Base-by-base conservation (phyloP, 2,888 invertebrate genomes). In the Trachelus iudaicus region DNA sequence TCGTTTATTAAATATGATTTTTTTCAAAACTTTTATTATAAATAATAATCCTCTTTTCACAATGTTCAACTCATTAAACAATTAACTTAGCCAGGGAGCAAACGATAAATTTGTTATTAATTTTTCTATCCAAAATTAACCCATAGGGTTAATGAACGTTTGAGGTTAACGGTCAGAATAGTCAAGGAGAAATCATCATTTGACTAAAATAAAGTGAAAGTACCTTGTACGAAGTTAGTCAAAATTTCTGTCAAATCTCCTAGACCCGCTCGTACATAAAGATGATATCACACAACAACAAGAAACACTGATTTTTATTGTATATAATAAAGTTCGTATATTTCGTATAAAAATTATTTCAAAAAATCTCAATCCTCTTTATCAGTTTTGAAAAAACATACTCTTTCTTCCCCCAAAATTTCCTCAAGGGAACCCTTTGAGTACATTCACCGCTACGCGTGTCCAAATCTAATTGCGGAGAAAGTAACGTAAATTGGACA, bases 391-490 rank as follows among this genome's bases (percentile, higher is more conserved):
- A 9, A 56, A 56, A 23, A 56, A 56, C 9, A 0, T 6, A 23
- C 9, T 23, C 1, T 9, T 23, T 9, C 0, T 12, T 12, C 12
- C 35, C 35, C 0, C 35, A 6, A 23, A 56, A 23, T 9, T 56
- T 23, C 9, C 23, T 23, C 6, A 3, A 56, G 23, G 15, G 23
- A 56, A 56, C 23, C 56, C 9, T 9, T 56, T 23, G 23, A 23
- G 56, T 56, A 23, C 56, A 9, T 9, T 23, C 9, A 23, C 9
- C 9, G 56, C 4, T 56, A 23, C 23, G 56, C 23, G 23, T 23
- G 56, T 56, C 9, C 23, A 56, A 56, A 56, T 9, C 9, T 23
- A 85, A 88, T 89, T 84, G 79, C 75, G 85, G 89, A 86, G 89
- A 89, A 89, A 89, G 89, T 83, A 79, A 56, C 56, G 56, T 56